Conservation (phyloP, 2,113 vertebrate genomes). For the Myotis davidii region DNA sequence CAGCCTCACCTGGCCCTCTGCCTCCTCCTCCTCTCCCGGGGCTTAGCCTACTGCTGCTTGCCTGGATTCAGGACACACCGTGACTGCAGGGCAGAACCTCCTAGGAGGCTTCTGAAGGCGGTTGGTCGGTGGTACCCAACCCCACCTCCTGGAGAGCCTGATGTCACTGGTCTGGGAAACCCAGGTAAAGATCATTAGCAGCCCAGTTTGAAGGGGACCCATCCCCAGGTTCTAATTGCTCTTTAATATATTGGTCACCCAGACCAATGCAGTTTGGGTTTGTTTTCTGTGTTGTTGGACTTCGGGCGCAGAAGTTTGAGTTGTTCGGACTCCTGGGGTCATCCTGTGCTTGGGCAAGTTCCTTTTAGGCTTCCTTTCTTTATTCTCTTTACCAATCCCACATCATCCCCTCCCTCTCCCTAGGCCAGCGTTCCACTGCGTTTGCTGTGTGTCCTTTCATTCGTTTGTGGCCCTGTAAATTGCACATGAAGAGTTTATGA, state of each 20-base stretch:
- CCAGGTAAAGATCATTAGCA: neutral
- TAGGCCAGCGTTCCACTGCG: rapidly evolving
- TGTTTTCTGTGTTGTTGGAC: neutral
- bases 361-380: neutral
- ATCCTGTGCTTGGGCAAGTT: neutral
- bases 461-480: neutral
- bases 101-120: neutral
- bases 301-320: neutral
- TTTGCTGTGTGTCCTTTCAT: neutral
- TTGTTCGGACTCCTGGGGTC: neutral
- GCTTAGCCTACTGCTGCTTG: neutral
- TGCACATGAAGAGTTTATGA: neutral
- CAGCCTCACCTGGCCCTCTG: neutral
- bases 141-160: neutral
- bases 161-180: neutral
- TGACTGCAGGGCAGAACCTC: neutral
- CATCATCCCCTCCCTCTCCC: neutral
- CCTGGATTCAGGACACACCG: neutral
- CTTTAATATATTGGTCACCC: neutral
- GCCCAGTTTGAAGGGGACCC: neutral
- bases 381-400: neutral
- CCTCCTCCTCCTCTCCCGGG: no score
- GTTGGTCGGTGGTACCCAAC: rapidly evolving
- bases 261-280: neutral
- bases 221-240: neutral